phyloP scores from a whole-genome alignment of 2,113 vertebrate species.

The Condylura cristata region DNA sequence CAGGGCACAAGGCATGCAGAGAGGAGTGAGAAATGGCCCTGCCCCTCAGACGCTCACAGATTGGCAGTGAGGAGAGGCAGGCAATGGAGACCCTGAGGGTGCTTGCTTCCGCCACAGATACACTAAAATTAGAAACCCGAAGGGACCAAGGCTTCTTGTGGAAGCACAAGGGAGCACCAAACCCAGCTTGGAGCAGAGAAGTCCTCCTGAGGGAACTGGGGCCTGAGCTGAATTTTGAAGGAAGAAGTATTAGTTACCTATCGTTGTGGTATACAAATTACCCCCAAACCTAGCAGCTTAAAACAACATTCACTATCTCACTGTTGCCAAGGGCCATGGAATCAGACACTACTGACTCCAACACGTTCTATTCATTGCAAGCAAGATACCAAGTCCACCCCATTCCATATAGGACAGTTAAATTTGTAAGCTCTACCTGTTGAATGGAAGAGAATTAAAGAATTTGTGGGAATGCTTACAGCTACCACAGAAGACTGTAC shows the following conservation, averaged over 20 bases:
- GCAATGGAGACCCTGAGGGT: neutral
- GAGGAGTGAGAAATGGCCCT: neutral
- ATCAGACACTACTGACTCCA: neutral
- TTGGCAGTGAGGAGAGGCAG: neutral
- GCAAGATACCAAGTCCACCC: neutral
- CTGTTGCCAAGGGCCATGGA: neutral
- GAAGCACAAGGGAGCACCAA: neutral
- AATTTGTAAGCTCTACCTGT: neutral
- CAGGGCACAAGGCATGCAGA: neutral
- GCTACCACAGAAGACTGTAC: neutral
- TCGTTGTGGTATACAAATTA: slow-evolving; percentile 42
- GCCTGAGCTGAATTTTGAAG: slow-evolving; percentile 30
- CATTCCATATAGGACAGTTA: neutral
- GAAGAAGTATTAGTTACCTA: neutral
- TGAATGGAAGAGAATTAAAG: neutral
- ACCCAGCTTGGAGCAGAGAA: neutral
- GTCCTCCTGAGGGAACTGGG: neutral
- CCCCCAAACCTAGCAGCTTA: neutral
- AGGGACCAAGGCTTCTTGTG: neutral
- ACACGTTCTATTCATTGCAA: neutral
- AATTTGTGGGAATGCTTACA: slow-evolving; percentile 20
- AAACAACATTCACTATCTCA: slow-evolving; percentile 14
- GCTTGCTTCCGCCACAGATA: no score
- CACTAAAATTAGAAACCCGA: no score
- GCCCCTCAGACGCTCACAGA: neutral